These are phyloP conservation scores for Amphipoea lucens DNA, from an alignment of 2,888 invertebrate species.

Conservation along the genomic window DNA sequence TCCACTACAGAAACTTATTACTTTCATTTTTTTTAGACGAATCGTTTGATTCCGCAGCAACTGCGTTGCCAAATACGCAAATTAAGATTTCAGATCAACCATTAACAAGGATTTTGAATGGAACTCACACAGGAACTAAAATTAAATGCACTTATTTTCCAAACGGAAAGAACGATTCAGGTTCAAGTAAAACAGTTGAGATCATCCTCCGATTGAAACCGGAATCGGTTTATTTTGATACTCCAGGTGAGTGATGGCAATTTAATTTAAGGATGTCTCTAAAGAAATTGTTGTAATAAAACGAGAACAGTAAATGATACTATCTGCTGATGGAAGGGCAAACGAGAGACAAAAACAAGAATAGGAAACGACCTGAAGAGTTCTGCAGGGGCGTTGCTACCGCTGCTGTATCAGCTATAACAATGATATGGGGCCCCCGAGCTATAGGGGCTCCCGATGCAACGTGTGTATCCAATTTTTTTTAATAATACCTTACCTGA, in stretches of 20 bases:
- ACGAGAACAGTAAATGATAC: too few relatives aligned
- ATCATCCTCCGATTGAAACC: conserved; percentile 17
- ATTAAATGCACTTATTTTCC: neutral
- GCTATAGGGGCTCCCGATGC: neutral
- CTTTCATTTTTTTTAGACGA: neutral
- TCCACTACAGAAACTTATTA: neutral
- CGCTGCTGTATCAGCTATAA: too few relatives aligned
- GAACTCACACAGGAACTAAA: neutral
- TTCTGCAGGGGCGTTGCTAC: too few relatives aligned
- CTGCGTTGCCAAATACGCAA: neutral
- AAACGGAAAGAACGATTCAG: accelerated
- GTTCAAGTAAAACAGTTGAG: neutral
- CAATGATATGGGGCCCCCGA: too few relatives aligned
- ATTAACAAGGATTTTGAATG: neutral
- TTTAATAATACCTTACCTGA: too few relatives aligned
- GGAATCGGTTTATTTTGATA: neutral
- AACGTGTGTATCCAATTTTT: too few relatives aligned
- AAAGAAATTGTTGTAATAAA: neutral
- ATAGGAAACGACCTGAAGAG: neutral
- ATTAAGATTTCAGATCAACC: neutral
- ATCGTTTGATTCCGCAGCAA: neutral
- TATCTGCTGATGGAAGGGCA: too few relatives aligned
- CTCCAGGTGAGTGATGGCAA: conserved; percentile 11
- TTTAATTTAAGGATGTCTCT: neutral
- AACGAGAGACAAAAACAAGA: neutral